Evolutionary conservation across 2,113 vertebrate species (phyloP).

Genomic region (Willisornis vidua): DNA sequence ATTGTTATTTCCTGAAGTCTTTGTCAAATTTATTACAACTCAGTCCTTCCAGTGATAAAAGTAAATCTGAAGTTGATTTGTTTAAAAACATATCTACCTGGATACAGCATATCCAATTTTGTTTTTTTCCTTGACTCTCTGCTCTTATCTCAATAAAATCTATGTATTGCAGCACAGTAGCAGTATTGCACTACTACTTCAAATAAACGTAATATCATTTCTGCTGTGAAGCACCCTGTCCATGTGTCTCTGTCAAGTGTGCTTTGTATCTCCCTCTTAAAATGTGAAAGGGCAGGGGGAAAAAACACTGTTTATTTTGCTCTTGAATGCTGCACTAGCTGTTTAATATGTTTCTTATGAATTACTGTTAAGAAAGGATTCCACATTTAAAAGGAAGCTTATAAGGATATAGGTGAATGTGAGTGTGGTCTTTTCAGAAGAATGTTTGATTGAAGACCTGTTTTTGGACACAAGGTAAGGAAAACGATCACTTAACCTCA

Average conservation of each 20-base stretch:
- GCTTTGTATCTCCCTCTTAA: neutral
- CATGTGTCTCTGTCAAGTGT: neutral
- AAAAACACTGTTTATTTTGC: neutral
- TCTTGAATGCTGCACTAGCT: neutral
- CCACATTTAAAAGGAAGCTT: slow-evolving; percentile 38
- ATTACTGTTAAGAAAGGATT: slow-evolving; percentile 44
- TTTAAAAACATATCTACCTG: neutral
- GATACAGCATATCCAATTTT: neutral
- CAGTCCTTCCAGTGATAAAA: neutral
- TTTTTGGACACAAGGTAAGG: slow-evolving; percentile 69
- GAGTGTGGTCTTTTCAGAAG: slow-evolving; percentile 63
- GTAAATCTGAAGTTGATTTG: neutral
- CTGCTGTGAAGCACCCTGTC: neutral
- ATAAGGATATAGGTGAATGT: slow-evolving; percentile 54
- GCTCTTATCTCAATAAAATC: neutral
- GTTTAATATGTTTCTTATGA: slow-evolving; percentile 32
- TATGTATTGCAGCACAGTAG: neutral
- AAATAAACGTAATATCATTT: neutral
- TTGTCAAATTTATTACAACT: neutral
- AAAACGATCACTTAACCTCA: slow-evolving; percentile 76
- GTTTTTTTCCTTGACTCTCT: neutral
- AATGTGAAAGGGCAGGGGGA: neutral
- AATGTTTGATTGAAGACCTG: slow-evolving; percentile 76
- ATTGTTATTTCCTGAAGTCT: neutral
- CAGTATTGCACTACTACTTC: neutral